A percentile compares a stretch with the other conserved stretches of the same genome.
Evolutionary conservation across 2,113 vertebrate genomes (phyloP).

Genomic region (Actinemys pallida): DNA sequence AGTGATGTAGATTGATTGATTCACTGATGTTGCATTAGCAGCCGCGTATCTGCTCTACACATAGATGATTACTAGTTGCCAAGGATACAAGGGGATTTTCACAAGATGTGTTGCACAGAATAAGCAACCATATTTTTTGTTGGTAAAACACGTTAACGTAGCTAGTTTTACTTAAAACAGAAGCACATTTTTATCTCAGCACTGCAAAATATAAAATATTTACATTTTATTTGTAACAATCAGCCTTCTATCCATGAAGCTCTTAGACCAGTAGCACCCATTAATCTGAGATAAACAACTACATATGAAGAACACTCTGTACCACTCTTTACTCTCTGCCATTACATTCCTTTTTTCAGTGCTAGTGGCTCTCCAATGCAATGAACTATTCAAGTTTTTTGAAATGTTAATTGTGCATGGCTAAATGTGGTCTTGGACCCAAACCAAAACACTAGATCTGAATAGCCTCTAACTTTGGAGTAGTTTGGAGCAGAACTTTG

Average conservation of each 20-base stretch:
- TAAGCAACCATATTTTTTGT: conserved; percentile 45
- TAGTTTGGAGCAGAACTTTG: background rate
- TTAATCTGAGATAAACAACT: background rate
- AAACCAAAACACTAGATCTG: background rate
- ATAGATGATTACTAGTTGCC: conserved; percentile 54
- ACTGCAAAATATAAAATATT: background rate
- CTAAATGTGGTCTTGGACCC: accelerated
- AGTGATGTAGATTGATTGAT: background rate
- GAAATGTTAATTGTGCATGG: accelerated
- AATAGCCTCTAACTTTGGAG: background rate
- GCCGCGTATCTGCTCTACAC: conserved; percentile 21
- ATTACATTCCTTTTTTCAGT: background rate
- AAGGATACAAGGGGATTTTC: conserved; percentile 54
- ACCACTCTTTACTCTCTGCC: background rate
- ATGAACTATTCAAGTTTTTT: background rate
- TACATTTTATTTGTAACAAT: background rate
- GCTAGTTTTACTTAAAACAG: background rate
- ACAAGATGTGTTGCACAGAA: conserved; percentile 4
- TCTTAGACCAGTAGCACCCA: background rate
- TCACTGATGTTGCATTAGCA: conserved; percentile 24
- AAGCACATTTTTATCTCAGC: background rate
- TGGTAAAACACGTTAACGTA: conserved; percentile 3
- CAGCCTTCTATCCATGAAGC: background rate
- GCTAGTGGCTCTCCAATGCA: background rate
- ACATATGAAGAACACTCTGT: background rate